Evolutionary conservation across 2,888 invertebrate genomes (phyloP).

Genomic region (Pedicia rivosa): DNA sequence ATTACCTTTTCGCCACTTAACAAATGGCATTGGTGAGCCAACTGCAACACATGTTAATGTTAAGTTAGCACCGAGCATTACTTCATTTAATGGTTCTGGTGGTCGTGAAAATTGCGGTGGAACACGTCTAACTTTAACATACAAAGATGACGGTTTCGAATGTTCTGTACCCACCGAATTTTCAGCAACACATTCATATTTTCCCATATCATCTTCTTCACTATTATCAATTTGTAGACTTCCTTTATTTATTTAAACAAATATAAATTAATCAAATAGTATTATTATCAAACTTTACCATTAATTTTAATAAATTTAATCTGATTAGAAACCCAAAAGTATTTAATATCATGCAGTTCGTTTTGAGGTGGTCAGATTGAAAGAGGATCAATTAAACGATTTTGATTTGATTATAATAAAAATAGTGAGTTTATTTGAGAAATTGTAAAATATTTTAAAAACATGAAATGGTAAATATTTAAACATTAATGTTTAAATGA

Average conservation of each 20-base stretch:
- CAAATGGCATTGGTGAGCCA: constrained; percentile 95
- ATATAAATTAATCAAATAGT: too few species aligned
- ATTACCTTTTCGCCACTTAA: constrained; percentile 76
- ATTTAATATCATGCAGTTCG: too few species aligned
- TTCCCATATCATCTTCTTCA: constrained; percentile 82
- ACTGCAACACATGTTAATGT: constrained; percentile 94
- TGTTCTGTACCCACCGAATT: constrained; percentile 87
- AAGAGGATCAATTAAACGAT: too few species aligned
- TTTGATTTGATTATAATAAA: too few species aligned
- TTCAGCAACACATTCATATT: constrained; percentile 92
- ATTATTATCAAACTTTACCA: too few species aligned
- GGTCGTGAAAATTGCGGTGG: constrained; percentile 91
- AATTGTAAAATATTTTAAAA: too few species aligned
- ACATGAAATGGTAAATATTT: too few species aligned
- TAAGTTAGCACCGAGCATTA: constrained; percentile 79
- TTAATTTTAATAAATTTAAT: too few species aligned
- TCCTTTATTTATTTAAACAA: constrained; percentile 17
- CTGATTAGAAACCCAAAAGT: too few species aligned
- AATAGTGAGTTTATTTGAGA: too few species aligned
- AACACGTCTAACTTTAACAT: constrained; percentile 91
- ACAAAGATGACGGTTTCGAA: constrained; percentile 75
- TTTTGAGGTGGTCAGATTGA: too few species aligned
- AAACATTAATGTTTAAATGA: too few species aligned
- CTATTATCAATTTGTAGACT: constrained; percentile 74
- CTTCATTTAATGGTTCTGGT: constrained; percentile 70